phyloP scores from a whole-genome alignment of 2,113 vertebrate species.

The Corythornis cristatus region DNA sequence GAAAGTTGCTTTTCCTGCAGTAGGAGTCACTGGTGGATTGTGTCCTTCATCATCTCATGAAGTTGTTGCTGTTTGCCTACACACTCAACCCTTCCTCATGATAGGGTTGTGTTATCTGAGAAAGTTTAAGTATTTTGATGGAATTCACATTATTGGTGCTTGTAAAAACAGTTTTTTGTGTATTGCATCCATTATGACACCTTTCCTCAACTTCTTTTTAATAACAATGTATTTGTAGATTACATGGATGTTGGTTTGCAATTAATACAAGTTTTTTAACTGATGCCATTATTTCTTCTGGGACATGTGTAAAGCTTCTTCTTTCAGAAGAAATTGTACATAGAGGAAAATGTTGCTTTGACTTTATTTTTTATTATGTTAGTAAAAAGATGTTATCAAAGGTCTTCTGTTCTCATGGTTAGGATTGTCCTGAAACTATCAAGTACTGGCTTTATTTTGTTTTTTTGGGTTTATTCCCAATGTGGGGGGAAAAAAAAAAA shows the following conservation, averaged over 20 bases:
- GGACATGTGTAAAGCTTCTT: not conserved
- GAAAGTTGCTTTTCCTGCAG: not conserved
- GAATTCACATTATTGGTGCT: not conserved
- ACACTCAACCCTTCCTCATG: not conserved
- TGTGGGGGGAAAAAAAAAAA: not conserved
- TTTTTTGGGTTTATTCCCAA: not conserved
- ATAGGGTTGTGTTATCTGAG: too few relatives aligned
- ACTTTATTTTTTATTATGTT: not conserved
- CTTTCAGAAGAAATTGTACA: not conserved
- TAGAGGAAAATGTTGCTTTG: not conserved
- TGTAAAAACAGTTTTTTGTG: not conserved
- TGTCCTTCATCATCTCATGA: not conserved
- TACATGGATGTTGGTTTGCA: accelerated
- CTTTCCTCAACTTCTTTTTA: not conserved
- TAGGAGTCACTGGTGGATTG: not conserved
- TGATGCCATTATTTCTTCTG: not conserved
- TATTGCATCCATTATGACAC: not conserved
- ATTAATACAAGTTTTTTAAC: not conserved
- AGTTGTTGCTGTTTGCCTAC: not conserved
- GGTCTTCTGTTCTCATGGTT: not conserved
- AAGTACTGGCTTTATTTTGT: not conserved
- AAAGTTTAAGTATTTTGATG: not conserved
- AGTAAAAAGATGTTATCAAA: too few relatives aligned
- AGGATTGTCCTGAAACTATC: not conserved
- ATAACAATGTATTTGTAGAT: not conserved